phyloP scores from a whole-genome alignment of 2,888 invertebrate species.

The Mongoloraphidia duomilia region DNA sequence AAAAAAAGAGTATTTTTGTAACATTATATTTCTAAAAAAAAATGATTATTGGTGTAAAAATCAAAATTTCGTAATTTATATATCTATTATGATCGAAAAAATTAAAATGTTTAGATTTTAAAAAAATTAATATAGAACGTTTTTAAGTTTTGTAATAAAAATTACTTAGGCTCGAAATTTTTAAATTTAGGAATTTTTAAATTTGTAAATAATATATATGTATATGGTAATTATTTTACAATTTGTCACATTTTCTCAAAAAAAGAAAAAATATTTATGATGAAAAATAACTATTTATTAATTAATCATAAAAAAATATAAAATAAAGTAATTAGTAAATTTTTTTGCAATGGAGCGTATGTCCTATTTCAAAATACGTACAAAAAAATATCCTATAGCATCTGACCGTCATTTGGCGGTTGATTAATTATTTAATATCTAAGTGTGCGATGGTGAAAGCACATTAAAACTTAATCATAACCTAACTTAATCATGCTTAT shows the following conservation, averaged over 20 bases:
- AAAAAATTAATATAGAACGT: constrained; percentile 2
- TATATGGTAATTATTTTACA: too few species aligned
- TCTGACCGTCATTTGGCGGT: not conserved
- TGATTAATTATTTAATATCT: not conserved
- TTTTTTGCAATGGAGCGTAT: constrained; percentile 30
- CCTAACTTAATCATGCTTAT: constrained; percentile 8
- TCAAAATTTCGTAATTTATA: constrained; percentile 31
- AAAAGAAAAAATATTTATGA: constrained; percentile 1
- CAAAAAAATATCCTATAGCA: constrained; percentile 14
- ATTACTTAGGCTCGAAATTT: constrained; percentile 42
- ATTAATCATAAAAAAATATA: constrained; percentile 1
- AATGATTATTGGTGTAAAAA: constrained; percentile 30
- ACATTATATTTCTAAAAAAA: constrained; percentile 7
- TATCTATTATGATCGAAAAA: not conserved
- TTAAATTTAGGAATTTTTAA: constrained; percentile 55
- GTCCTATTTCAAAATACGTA: constrained; percentile 31
- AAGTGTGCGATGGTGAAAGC: not conserved
- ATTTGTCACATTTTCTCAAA: constrained; percentile 1
- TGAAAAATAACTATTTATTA: not conserved
- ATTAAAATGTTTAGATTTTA: constrained; percentile 3
- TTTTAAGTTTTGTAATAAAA: constrained; percentile 18
- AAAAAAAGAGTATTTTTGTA: constrained; percentile 8
- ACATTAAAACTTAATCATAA: constrained; percentile 7
- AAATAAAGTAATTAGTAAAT: constrained; percentile 22
- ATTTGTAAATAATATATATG: constrained; percentile 42